These are phyloP conservation scores for Popillia japonica DNA, from an alignment of 1,140 invertebrate genomes.

Conservation along the genomic window DNA sequence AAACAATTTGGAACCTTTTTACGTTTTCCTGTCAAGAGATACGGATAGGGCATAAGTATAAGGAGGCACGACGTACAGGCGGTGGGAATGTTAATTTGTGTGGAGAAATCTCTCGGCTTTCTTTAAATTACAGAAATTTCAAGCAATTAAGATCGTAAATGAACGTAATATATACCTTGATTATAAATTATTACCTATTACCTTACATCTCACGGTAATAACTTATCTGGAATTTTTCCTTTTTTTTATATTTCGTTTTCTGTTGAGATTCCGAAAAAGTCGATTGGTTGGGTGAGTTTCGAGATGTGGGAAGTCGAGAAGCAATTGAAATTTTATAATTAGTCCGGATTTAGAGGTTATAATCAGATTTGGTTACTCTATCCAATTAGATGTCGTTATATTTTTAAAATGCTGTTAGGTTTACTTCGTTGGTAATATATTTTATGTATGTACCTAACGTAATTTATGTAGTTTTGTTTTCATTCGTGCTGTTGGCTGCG, in stretches of 20 bases:
- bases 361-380: background rate
- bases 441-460: too few species aligned
- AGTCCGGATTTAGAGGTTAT: background rate
- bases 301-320: background rate
- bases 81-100: background rate
- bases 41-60: background rate
- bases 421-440: too few species aligned
- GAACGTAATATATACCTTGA: constrained; percentile 18
- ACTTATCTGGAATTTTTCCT: constrained; percentile 20
- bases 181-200: constrained; percentile 34
- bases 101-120: background rate
- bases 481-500: too few species aligned
- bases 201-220: background rate
- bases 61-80: background rate
- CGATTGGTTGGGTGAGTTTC: background rate
- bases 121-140: constrained; percentile 27
- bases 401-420: too few species aligned
- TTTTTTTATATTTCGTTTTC: background rate
- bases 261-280: background rate
- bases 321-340: background rate
- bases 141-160: constrained; percentile 24
- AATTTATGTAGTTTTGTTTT: too few species aligned
- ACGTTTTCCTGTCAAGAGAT: constrained; percentile 4
- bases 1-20: constrained; percentile 12
- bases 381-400: background rate